These are phyloP conservation scores for Parazoanthus atlanticus DNA, from an alignment of 92 coral and sea anemone genomes.

Conservation along the genomic window DNA sequence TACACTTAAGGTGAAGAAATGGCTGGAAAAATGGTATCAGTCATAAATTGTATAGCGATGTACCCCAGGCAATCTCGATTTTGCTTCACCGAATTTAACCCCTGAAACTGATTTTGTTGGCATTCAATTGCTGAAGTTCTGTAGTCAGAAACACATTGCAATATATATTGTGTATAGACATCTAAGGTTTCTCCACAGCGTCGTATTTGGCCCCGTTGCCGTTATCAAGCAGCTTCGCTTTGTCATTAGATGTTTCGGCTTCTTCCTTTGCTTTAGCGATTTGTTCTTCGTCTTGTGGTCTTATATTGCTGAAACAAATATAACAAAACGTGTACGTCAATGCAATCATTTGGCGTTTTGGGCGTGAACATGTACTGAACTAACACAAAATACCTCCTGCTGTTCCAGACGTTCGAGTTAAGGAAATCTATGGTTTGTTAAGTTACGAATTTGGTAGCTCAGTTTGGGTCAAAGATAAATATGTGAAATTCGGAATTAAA, in stretches of 20 bases:
- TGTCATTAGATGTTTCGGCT: slow-evolving; percentile 58
- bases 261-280: slow-evolving; percentile 74
- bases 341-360: too few relatives aligned
- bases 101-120: background rate
- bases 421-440: too few relatives aligned
- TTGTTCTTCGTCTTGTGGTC: slow-evolving; percentile 62
- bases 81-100: background rate
- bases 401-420: too few relatives aligned
- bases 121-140: background rate
- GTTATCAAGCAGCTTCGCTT: slow-evolving; percentile 56
- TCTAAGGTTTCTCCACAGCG: slow-evolving; percentile 55
- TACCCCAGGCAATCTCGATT: background rate
- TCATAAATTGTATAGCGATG: background rate
- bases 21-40: too few relatives aligned
- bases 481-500: too few relatives aligned
- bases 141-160: background rate
- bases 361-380: background rate
- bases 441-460: too few relatives aligned
- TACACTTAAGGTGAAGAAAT: background rate
- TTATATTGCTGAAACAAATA: slow-evolving; percentile 11
- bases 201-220: slow-evolving; percentile 62
- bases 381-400: too few relatives aligned
- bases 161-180: background rate
- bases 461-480: too few relatives aligned
- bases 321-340: background rate